Evolutionary conservation across 2,113 vertebrate species (phyloP).

Genomic region (Zapus hudsonius): DNA sequence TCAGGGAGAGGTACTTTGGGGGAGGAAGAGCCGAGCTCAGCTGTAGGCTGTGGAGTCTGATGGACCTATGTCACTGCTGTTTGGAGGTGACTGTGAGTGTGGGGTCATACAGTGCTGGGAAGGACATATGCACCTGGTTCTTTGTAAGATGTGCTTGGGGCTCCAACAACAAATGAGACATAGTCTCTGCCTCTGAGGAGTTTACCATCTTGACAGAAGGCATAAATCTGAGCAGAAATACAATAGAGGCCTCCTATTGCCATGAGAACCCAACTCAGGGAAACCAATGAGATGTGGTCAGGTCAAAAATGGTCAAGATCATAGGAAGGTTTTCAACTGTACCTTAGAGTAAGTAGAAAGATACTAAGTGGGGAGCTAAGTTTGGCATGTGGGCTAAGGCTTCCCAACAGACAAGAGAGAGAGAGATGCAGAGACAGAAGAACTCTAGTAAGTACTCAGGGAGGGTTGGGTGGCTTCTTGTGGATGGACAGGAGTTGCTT

Average conservation of each 20-base stretch:
- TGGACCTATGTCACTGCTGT: not conserved
- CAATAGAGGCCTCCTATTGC: not conserved
- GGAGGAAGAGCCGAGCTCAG: not conserved
- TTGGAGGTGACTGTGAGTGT: not conserved
- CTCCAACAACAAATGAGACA: not conserved
- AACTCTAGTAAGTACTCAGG: fast-evolving
- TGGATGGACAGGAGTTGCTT: not conserved
- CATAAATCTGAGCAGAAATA: not conserved
- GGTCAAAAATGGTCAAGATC: not conserved
- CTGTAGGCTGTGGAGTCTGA: not conserved
- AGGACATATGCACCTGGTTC: not conserved
- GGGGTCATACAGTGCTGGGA: not conserved
- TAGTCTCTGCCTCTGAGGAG: not conserved
- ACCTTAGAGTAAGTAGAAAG: not conserved
- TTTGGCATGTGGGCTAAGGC: not conserved
- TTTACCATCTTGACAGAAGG: not conserved
- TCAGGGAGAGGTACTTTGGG: not conserved
- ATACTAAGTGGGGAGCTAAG: not conserved
- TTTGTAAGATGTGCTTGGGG: not conserved
- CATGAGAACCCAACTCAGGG: not conserved
- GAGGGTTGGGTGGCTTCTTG: not conserved
- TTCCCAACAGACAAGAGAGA: not conserved
- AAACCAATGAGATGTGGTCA: not conserved
- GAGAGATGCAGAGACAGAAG: not conserved
- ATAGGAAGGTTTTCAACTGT: not conserved